Percentiles rank a stretch among this genome's conserved stretches.
Conservation (phyloP, 1,140 invertebrate species). For the Hylaeus anthracinus region DNA sequence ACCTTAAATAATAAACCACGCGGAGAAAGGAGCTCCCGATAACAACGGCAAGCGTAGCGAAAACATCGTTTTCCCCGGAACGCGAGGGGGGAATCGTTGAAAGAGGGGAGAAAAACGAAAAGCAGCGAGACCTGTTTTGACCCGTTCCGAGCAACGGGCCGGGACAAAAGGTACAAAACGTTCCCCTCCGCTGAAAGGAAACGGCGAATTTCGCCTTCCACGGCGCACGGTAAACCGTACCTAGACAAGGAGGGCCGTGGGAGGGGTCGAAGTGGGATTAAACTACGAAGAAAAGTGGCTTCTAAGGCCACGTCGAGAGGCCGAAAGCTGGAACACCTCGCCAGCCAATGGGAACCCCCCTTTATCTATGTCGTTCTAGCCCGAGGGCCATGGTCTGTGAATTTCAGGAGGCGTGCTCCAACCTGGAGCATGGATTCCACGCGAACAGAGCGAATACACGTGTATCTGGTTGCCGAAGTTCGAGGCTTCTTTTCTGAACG, state of each 20-base stretch:
- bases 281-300: conserved; percentile 73
- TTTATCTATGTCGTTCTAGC: conserved; percentile 42
- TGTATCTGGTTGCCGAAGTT: conserved; percentile 1
- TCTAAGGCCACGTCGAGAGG: conserved; percentile 65
- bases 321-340: conserved; percentile 68
- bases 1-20: conserved; percentile 5
- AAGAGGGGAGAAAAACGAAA: conserved; percentile 13
- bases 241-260: not conserved
- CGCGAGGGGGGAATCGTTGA: conserved; percentile 16
- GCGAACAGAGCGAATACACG: not conserved
- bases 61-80: conserved; percentile 16
- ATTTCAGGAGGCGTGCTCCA: conserved; percentile 10
- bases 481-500: not conserved
- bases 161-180: conserved; percentile 47
- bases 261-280: conserved; percentile 45
- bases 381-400: conserved; percentile 7
- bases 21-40: not conserved
- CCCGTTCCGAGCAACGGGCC: conserved; percentile 30
- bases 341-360: conserved; percentile 17
- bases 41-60: conserved; percentile 10
- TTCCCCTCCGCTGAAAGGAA: conserved; percentile 34
- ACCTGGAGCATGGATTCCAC: conserved; percentile 13
- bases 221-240: conserved; percentile 14
- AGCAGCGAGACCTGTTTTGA: conserved; percentile 21
- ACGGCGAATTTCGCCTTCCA: conserved; percentile 33